Evolutionary conservation across 2,888 invertebrate species (phyloP), one percentile per base, ranked within the genome.

Genomic region (Pilophorus perplexus): DNA sequence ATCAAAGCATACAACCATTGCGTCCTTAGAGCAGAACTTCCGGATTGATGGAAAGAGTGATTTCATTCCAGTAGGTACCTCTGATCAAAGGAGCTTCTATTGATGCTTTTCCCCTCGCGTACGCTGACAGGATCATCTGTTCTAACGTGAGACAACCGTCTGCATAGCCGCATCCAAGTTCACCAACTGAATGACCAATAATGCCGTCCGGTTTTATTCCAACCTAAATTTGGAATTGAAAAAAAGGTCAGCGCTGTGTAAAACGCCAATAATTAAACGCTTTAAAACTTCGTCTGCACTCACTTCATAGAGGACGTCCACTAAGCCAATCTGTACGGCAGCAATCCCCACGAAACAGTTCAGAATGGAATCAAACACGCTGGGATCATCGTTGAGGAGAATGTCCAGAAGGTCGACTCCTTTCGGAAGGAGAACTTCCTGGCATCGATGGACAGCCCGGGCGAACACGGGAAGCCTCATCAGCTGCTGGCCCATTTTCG

Each of bases 341-440:
- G 88, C 85, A 72, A 89, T 89, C 48, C 86, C 85, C 38, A 88
- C 84, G 76, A 90, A 89, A 10, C 85, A 84, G 75, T 86, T 80
- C 20, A 87, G 74, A 66, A 86, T 86, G 72, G 85, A 83, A 67
- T 86, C 83, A 72, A 85, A 85, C 2, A 81, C 81, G 1, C 76
- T 78, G 16, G 83, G 81, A 70, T 86, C 83, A 12, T 80, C 79
- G 0, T 82, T 80, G 8, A 83, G 82, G 37, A 88, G 76, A 60
- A 88, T 80, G 37, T 84, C 75, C 50, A 84, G 77, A 23, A 89
- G 79, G 73, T 87, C 82, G 8, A 88, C 72, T 6, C 84, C 85
- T 71, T 80, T 81, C 1, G 83, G 82, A 68, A 79, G 77, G 33
- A 89, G 76, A 3, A 82, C 77, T n/a, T 78, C 76, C 59, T 83